These are phyloP conservation scores for Erynnis tages DNA, from an alignment of 2,888 invertebrate species.

Conservation along the genomic window DNA sequence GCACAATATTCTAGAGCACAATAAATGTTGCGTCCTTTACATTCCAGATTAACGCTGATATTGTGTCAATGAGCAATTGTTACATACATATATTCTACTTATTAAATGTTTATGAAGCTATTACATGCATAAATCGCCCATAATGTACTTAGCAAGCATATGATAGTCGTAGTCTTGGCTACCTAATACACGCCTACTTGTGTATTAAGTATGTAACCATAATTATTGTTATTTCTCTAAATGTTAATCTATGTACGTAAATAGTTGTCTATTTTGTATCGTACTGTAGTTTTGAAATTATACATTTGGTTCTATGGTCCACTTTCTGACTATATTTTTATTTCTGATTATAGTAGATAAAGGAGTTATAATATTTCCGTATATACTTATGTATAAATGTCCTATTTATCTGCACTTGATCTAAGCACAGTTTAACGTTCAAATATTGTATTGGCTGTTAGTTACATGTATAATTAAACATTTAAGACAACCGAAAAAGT, in stretches of 20 bases:
- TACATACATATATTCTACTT: constrained; percentile 19
- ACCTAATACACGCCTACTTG: constrained; percentile 3
- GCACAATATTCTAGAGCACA: constrained; percentile 39
- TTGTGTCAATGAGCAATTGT: constrained; percentile 26
- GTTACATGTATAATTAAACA: constrained; percentile 18
- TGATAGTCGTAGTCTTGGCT: constrained; percentile 15
- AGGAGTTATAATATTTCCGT: not conserved
- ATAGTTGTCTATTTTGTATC: constrained; percentile 15
- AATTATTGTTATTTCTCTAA: constrained; percentile 18
- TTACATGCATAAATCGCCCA: constrained; percentile 12
- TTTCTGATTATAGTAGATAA: constrained; percentile 9
- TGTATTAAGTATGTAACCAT: constrained; percentile 9
- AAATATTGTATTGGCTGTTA: constrained; percentile 24
- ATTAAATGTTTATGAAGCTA: constrained; percentile 3
- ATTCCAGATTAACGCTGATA: constrained; percentile 35
- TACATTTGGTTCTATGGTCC: constrained; percentile 7
- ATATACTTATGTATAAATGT: constrained; percentile 9
- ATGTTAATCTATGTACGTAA: constrained; percentile 19
- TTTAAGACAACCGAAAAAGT: constrained; percentile 33
- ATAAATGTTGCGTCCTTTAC: constrained; percentile 37
- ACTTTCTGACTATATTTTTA: not conserved
- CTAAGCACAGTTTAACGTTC: constrained; percentile 13
- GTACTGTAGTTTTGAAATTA: constrained; percentile 11
- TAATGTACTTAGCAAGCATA: constrained; percentile 15
- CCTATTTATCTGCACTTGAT: constrained; percentile 15